A percentile compares a stretch with the other conserved stretches of the same genome.
Evolutionary conservation across 2,797 vertebrate species (phyloP).

Genomic region (Sitta carolinensis): DNA sequence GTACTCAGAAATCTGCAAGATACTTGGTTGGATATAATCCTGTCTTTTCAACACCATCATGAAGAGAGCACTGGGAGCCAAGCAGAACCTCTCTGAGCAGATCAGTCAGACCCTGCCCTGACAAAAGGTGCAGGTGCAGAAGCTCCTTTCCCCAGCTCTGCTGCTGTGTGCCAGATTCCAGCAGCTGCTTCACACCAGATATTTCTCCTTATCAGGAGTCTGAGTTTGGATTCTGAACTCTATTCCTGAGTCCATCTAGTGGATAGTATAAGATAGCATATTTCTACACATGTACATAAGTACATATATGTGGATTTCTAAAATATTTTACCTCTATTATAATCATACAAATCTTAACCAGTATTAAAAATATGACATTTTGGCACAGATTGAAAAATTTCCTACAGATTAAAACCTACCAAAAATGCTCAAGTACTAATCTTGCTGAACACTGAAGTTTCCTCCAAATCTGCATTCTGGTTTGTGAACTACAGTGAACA

Average conservation of each 20-base stretch:
- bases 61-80: neutral
- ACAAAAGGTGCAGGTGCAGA: neutral
- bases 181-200: neutral
- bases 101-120: neutral
- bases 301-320: neutral
- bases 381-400: neutral
- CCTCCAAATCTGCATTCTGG: neutral
- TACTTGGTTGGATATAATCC: neutral
- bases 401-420: neutral
- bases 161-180: neutral
- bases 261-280: neutral
- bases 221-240: neutral
- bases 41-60: neutral
- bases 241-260: slow-evolving; percentile 55
- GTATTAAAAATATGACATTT: neutral
- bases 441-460: neutral
- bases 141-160: neutral
- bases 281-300: neutral
- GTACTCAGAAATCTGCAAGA: neutral
- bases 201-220: neutral
- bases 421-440: neutral
- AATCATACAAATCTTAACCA: neutral
- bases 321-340: neutral
- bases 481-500: neutral
- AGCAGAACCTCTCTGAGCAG: neutral